These are phyloP conservation scores for Scrobipalpa atriplicella DNA, from an alignment of 2,888 invertebrate species.

Conservation along the genomic window DNA sequence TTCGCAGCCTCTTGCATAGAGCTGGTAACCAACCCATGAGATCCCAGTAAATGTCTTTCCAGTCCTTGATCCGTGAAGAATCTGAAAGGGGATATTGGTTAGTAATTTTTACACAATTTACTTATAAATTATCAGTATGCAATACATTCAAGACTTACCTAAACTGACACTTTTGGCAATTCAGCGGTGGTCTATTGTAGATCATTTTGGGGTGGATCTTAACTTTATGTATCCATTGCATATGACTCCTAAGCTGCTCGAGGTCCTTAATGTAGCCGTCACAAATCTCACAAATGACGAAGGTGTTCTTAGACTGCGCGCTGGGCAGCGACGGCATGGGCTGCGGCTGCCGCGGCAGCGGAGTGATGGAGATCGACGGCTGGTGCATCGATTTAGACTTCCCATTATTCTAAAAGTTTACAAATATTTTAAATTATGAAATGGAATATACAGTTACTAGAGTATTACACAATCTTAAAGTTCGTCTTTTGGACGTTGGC, in stretches of 20 bases:
- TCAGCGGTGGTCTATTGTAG: conserved; percentile 95
- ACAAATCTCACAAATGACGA: conserved; percentile 98
- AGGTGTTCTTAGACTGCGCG: conserved; percentile 82
- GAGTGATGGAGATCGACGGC: conserved; percentile 95
- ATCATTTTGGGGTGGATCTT: conserved; percentile 98
- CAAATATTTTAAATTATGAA: conserved; percentile 12
- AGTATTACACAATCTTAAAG: too few species aligned
- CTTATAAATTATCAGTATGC: conserved; percentile 87
- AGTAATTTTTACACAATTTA: conserved; percentile 89
- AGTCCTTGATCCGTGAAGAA: conserved; percentile 99
- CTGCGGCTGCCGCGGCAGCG: conserved; percentile 85
- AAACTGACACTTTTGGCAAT: conserved; percentile 98
- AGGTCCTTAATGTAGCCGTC: conserved; percentile 98
- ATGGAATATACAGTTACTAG: background rate
- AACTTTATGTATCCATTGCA: conserved; percentile 99
- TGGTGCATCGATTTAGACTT: conserved; percentile 78
- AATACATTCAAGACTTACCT: conserved; percentile 91
- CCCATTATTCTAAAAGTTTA: conserved; percentile 52
- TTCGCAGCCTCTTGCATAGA: conserved; percentile 98
- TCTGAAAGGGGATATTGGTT: conserved; percentile 96
- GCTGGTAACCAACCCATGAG: conserved; percentile 96
- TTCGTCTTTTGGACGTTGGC: too few species aligned
- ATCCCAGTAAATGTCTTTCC: conserved; percentile 96
- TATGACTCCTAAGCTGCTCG: conserved; percentile 96
- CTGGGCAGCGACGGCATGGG: conserved; percentile 60